Percentiles rank a stretch among this genome's conserved stretches.
Evolutionary conservation across 23 tunicate genomes (phyloP).

Genomic region (Ciona savignyi): DNA sequence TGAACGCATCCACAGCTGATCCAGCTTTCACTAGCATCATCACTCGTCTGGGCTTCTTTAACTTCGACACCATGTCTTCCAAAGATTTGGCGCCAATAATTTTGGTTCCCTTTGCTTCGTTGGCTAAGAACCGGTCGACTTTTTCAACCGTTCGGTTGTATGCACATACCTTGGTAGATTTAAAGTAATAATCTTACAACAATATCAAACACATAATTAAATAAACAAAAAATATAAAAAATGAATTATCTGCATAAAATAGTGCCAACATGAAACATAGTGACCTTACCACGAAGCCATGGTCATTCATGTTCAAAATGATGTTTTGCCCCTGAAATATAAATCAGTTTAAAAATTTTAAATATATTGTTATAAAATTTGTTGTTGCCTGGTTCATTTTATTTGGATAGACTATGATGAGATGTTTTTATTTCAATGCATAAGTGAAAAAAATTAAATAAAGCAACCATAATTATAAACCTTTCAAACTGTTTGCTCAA

Average conservation of each 20-base stretch:
- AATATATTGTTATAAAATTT: too few species aligned
- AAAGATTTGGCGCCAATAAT: slow-evolving; percentile 66
- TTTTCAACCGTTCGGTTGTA: slow-evolving; percentile 79
- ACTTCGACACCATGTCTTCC: slow-evolving; percentile 80
- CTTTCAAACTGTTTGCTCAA: too few species aligned
- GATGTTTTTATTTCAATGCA: too few species aligned
- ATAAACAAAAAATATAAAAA: too few species aligned
- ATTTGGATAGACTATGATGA: too few species aligned
- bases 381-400: too few species aligned
- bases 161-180: slow-evolving; percentile 73
- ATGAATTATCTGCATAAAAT: too few species aligned
- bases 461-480: too few species aligned
- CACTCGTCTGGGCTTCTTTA: slow-evolving; percentile 76
- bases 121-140: slow-evolving; percentile 77
- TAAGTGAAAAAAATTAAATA: too few species aligned
- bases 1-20: slow-evolving; percentile 82
- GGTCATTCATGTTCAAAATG: slow-evolving; percentile 92
- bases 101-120: slow-evolving; percentile 95
- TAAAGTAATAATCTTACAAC: neutral
- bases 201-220: too few species aligned
- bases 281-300: slow-evolving; percentile 94
- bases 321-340: slow-evolving; percentile 97
- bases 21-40: slow-evolving; percentile 97
- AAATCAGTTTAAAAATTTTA: too few species aligned
- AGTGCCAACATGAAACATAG: too few species aligned